phyloP scores from a whole-genome alignment of 2,888 invertebrate species.

The Lydus trimaculatus region DNA sequence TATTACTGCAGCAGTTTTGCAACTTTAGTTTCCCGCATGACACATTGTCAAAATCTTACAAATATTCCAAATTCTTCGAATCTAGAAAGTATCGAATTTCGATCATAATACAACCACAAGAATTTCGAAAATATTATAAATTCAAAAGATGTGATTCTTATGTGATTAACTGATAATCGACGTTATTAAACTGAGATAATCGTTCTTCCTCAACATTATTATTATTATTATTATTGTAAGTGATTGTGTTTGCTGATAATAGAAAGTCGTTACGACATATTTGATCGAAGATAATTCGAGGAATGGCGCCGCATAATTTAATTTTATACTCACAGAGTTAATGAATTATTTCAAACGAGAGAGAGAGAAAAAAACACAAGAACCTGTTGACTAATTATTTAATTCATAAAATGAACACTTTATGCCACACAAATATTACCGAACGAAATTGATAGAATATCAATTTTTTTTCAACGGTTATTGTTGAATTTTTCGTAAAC shows the following conservation, averaged over 20 bases:
- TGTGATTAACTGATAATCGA: constrained; percentile 14
- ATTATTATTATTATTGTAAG: neutral
- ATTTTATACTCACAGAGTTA: constrained; percentile 20
- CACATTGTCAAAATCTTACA: constrained; percentile 23
- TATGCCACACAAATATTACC: neutral
- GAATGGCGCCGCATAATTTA: constrained; percentile 30
- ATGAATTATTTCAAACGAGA: constrained; percentile 17
- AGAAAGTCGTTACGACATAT: constrained; percentile 18
- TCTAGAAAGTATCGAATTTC: neutral
- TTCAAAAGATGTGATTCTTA: neutral
- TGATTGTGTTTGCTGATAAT: constrained; percentile 26
- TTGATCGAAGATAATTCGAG: constrained; percentile 15
- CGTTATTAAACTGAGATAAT: constrained; percentile 18
- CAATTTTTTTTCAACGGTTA: constrained; percentile 11
- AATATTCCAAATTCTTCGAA: neutral
- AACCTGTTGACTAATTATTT: constrained; percentile 4
- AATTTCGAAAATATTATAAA: neutral
- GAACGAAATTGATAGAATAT: neutral
- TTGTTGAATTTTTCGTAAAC: constrained; percentile 20
- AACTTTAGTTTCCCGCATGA: constrained; percentile 23
- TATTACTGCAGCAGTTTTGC: constrained; percentile 34
- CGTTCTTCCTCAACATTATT: neutral
- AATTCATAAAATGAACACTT: constrained; percentile 5
- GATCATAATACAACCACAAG: neutral
- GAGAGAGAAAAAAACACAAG: neutral